Evolutionary conservation across 2,888 invertebrate species (phyloP).

Genomic region (Aquatica leii): DNA sequence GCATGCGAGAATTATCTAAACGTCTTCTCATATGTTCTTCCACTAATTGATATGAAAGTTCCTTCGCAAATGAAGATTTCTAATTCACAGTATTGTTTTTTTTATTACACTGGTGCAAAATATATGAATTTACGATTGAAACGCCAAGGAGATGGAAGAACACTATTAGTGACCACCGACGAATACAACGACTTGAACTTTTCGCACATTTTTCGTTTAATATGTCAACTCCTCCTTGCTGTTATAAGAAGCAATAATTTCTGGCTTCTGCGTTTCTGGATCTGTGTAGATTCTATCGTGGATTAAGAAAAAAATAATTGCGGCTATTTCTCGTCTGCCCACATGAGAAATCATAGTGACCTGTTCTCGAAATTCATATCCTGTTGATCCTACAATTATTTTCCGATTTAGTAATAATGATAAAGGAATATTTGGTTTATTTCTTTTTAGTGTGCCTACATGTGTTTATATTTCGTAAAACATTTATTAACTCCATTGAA

Average conservation of each 20-base stretch:
- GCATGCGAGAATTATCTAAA: too few relatives aligned
- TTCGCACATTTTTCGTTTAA: constrained; percentile 22
- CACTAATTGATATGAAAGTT: not conserved
- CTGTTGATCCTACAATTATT: constrained; percentile 25
- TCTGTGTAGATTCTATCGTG: constrained; percentile 29
- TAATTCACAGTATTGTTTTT: not conserved
- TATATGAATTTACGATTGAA: not conserved
- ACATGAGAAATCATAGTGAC: constrained; percentile 42
- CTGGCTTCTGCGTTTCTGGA: constrained; percentile 30
- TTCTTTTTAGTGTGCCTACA: constrained; percentile 34
- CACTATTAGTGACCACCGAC: not conserved
- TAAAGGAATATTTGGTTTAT: constrained; percentile 2
- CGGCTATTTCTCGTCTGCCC: constrained; percentile 35
- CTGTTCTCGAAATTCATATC: constrained; percentile 42
- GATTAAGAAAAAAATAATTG: constrained; percentile 24
- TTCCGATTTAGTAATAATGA: too few relatives aligned
- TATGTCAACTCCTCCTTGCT: constrained; percentile 20
- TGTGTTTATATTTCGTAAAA: too few relatives aligned
- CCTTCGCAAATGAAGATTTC: not conserved
- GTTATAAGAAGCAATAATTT: too few relatives aligned
- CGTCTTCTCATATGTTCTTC: not conserved
- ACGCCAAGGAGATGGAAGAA: too few relatives aligned
- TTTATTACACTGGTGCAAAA: constrained; percentile 5
- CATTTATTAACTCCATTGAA: too few relatives aligned
- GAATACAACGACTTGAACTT: too few relatives aligned